Base-by-base conservation (phyloP, 2,797 vertebrate species). In the Labroides dimidiatus region DNA sequence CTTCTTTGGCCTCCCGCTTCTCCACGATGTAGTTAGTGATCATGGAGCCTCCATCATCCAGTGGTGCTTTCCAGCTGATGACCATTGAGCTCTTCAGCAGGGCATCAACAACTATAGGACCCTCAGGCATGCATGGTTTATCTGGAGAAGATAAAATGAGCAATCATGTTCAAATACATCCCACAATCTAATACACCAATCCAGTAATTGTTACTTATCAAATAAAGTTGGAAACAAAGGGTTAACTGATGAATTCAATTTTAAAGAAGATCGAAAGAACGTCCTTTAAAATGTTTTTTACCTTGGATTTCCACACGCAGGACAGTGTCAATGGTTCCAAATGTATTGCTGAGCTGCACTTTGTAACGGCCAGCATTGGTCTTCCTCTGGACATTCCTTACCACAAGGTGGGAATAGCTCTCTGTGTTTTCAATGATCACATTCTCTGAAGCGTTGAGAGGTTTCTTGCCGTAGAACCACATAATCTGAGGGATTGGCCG, bases 221-320 rank as follows among this genome's bases (percentile, higher is more conserved):
- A 11, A 13, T 24, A 5, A 49, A 45, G 20, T 4, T 19, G n/a
- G 10, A 45, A 45, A 20, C n/a, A 20, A 45, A 49, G 14, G 6
- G 4, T 23, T 1, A 30, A 30, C 16, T 7, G 17, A 0, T 23
- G 4, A 48, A 48, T 13, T 10, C 2, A 19, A 48, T 48, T 12
- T 12, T 4, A 47, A 21, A 43, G 2, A 21, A 43, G 2, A n/a
- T 9, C 8, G 4, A 33, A 33, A 33, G 24, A 27, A 3, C 30
- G 8, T 33, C 30, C 12, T 43, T 23, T 48, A 16, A 11, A 49
- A 27, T 14, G 10, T 11, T 2, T 0, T 54, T 92, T 96, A 99
- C 98, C 98, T 98, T 98, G 97, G 89, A 99, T 98, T 94, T 98
- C 97, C 83, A 99, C 98, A 68, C 95, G 93, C 33, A 99, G 94